phyloP scores from a whole-genome alignment of 2,797 vertebrate species.

The Epinephelus malabaricus region DNA sequence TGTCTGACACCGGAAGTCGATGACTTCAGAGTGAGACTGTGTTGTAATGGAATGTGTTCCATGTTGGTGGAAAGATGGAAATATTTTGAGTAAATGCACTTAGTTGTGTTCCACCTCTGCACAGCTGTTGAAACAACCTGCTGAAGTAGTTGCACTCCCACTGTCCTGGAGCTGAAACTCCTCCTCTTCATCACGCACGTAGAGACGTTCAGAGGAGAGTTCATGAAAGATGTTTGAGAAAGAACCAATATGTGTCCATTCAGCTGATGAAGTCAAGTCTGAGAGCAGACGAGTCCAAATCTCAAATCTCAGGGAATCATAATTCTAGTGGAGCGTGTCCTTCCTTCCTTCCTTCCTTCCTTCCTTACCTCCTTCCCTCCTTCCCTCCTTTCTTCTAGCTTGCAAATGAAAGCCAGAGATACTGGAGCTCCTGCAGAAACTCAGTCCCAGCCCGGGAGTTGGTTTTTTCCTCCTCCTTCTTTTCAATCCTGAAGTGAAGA shows the following conservation, averaged over 20 bases:
- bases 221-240: background rate
- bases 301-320: background rate
- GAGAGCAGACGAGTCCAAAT: conserved; percentile 12
- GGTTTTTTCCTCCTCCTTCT: conserved; percentile 20
- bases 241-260: background rate
- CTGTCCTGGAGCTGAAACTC: background rate
- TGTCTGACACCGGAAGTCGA: too few species aligned
- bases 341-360: background rate
- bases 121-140: background rate
- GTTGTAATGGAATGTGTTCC: too few species aligned
- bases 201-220: background rate
- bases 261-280: conserved; percentile 17
- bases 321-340: conserved; percentile 3
- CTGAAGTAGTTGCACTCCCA: background rate
- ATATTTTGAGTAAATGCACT: too few species aligned
- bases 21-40: too few species aligned
- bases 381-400: conserved; percentile 14
- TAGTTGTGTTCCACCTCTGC: too few species aligned
- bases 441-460: conserved; percentile 34
- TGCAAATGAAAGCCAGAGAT: conserved; percentile 19
- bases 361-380: background rate
- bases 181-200: background rate
- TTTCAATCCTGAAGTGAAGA: conserved; percentile 22
- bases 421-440: conserved; percentile 8
- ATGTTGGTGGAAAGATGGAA: too few species aligned